phyloP scores from a whole-genome alignment of 2,113 vertebrate genomes.

The Anser cygnoides region DNA sequence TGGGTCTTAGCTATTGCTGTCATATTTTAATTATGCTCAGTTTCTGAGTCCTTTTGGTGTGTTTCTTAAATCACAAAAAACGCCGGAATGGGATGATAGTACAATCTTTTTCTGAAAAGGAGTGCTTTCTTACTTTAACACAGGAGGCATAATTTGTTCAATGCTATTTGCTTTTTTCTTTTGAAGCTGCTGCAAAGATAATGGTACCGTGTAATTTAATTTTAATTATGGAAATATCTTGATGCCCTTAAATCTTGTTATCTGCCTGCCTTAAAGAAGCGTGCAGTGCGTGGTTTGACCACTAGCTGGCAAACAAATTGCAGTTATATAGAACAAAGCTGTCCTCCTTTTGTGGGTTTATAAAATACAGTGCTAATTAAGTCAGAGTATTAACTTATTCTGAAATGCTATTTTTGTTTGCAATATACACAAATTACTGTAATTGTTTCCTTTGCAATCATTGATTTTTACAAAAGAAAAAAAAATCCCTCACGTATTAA shows the following conservation, averaged over 20 bases:
- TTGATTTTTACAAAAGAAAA: neutral
- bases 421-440: slow-evolving; percentile 20
- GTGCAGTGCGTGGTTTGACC: slow-evolving; percentile 65
- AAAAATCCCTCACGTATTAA: neutral
- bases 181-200: slow-evolving; percentile 57
- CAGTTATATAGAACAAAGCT: slow-evolving; percentile 62
- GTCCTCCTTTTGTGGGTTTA: slow-evolving; percentile 51
- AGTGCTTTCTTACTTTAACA: slow-evolving; percentile 6
- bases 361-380: slow-evolving; percentile 52
- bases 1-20: slow-evolving; percentile 12
- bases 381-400: slow-evolving; percentile 54
- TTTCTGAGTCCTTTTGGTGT: slow-evolving; percentile 5
- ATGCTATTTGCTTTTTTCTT: slow-evolving; percentile 47
- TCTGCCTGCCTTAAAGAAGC: slow-evolving; percentile 39
- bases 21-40: slow-evolving; percentile 19
- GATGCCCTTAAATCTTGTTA: slow-evolving; percentile 68
- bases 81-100: neutral
- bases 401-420: slow-evolving; percentile 62
- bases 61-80: neutral
- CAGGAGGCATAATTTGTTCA: slow-evolving; percentile 42
- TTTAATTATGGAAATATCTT: slow-evolving; percentile 68
- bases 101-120: slow-evolving; percentile 35
- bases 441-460: slow-evolving; percentile 55
- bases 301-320: slow-evolving; percentile 76
- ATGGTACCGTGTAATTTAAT: slow-evolving; percentile 68